A percentile compares a stretch with the other conserved stretches of the same genome.
Evolutionary conservation across 1,140 invertebrate species (phyloP).

Genomic region (Ceratina japonica): DNA sequence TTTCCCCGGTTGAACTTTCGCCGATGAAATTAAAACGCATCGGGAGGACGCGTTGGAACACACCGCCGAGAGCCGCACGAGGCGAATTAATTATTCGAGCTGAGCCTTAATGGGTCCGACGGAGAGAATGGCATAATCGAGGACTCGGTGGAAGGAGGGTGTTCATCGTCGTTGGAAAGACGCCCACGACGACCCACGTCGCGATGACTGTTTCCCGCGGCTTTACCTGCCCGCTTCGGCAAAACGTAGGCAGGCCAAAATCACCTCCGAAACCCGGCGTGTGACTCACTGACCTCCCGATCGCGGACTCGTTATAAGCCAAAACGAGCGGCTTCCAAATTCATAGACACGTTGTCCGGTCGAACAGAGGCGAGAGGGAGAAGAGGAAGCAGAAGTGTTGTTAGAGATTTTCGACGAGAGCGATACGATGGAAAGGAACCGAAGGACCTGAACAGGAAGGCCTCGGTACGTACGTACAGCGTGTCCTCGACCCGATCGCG

Average conservation of each 20-base stretch:
- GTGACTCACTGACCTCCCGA: constrained; percentile 61
- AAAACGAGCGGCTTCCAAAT: constrained; percentile 6
- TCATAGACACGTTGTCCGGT: background rate
- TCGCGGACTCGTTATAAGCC: constrained; percentile 40
- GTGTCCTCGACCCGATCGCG: constrained; percentile 40
- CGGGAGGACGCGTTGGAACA: no score
- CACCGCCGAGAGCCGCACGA: no score
- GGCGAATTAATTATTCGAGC: no score
- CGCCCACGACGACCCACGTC: constrained; percentile 72
- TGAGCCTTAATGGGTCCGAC: background rate
- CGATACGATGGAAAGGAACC: background rate
- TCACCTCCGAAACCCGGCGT: constrained; percentile 65
- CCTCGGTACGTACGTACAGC: background rate
- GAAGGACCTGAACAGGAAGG: background rate
- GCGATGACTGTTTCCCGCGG: constrained; percentile 52
- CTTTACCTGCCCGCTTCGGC: constrained; percentile 36
- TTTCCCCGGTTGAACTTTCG: no score
- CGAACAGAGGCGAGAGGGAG: background rate
- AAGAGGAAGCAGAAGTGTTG: no score
- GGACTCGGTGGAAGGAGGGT: constrained; percentile 15
- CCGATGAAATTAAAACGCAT: no score
- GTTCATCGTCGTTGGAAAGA: constrained; percentile 43
- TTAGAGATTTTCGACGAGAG: background rate
- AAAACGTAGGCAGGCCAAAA: constrained; percentile 62
- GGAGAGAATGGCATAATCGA: constrained; percentile 9